Conservation (phyloP, 2,888 invertebrate genomes). For the Cephus pulcher region DNA sequence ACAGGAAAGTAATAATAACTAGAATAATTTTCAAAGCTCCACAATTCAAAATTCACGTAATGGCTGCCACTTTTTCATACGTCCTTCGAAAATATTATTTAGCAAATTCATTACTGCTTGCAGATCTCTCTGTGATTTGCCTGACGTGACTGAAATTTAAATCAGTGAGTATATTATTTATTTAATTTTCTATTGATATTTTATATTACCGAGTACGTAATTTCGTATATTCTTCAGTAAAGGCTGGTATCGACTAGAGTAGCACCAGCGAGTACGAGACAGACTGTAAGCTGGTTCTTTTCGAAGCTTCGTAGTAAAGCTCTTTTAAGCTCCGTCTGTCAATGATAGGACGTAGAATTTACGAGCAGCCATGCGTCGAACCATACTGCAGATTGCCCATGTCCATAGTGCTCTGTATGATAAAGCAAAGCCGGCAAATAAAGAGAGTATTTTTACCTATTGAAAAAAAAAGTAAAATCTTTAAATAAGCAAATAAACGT, state of each 20-base stretch:
- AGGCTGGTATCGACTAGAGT: neutral
- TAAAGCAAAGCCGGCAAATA: neutral
- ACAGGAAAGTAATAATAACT: neutral
- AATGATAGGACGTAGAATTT: neutral
- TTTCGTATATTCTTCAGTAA: neutral
- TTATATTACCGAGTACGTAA: neutral
- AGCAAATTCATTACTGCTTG: neutral
- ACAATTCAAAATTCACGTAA: neutral
- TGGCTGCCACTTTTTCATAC: neutral
- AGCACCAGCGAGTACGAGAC: neutral
- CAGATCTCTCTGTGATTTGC: neutral
- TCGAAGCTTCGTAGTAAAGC: neutral
- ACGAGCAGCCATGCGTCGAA: neutral
- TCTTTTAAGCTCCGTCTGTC: neutral
- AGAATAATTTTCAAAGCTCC: neutral
- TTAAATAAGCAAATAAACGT: neutral
- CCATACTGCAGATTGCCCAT: neutral
- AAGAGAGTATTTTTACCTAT: neutral
- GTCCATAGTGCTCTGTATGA: neutral
- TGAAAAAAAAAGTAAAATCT: neutral
- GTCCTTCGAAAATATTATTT: neutral
- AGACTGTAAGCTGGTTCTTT: neutral
- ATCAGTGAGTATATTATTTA: neutral
- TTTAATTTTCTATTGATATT: neutral
- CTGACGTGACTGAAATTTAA: neutral